phyloP scores from a whole-genome alignment of 2,888 invertebrate genomes.

The Stenichneumon culpator region DNA sequence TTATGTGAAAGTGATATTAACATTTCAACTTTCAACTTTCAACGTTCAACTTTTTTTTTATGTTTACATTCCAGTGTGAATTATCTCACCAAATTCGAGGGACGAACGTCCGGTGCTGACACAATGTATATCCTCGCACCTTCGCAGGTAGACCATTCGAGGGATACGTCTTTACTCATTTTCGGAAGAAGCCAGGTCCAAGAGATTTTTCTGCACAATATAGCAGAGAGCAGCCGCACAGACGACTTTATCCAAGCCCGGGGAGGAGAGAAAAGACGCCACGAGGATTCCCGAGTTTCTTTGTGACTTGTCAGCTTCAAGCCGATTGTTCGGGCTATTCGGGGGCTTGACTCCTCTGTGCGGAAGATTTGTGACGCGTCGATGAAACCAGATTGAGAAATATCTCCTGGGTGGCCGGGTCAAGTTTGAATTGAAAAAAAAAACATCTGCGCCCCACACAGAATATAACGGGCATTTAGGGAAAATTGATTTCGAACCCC shows the following conservation, averaged over 20 bases:
- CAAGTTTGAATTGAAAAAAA: constrained; percentile 31
- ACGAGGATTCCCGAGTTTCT: constrained; percentile 44
- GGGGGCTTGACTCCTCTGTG: constrained; percentile 71
- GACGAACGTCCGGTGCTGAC: constrained; percentile 24
- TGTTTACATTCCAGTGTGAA: no score
- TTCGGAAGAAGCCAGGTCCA: constrained; percentile 21
- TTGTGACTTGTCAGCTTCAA: constrained; percentile 51
- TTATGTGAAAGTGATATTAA: no score
- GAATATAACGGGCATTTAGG: constrained; percentile 78
- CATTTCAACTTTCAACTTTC: no score
- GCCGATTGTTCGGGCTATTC: constrained; percentile 68
- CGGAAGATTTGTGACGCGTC: constrained; percentile 74
- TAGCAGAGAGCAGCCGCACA: constrained; percentile 50
- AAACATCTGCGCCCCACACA: constrained; percentile 77
- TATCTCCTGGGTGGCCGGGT: constrained; percentile 72
- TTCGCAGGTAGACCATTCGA: constrained; percentile 47
- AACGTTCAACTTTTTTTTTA: no score
- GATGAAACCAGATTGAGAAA: constrained; percentile 73
- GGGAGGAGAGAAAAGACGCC: constrained; percentile 53
- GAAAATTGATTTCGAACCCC: constrained; percentile 75
- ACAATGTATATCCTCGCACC: constrained; percentile 22
- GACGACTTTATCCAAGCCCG: constrained; percentile 69
- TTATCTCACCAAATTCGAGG: not conserved
- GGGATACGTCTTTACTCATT: constrained; percentile 58
- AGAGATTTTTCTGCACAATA: constrained; percentile 62